These are phyloP conservation scores for Leptodactylus fallax DNA, from an alignment of 2,797 vertebrate genomes.

Conservation along the genomic window DNA sequence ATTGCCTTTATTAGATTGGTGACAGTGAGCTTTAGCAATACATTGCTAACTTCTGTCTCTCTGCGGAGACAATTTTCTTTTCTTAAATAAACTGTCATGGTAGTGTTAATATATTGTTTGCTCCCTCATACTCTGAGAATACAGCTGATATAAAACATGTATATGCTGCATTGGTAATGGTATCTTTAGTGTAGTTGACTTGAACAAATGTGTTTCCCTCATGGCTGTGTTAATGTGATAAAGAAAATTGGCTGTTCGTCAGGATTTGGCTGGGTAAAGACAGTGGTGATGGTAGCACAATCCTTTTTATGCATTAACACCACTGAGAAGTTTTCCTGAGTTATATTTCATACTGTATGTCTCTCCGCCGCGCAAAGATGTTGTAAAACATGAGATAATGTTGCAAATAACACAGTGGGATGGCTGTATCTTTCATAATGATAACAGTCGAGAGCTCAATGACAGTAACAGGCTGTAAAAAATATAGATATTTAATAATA, in stretches of 20 bases:
- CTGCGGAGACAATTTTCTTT: conserved; percentile 99
- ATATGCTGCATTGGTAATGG: conserved; percentile 99
- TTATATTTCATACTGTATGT: conserved; percentile 84
- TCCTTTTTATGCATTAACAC: conserved; percentile 85
- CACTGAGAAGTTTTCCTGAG: conserved; percentile 82
- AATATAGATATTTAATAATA: conserved; percentile 79
- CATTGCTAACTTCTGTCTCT: conserved; percentile 90
- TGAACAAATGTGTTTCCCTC: conserved; percentile 99
- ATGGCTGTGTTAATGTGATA: conserved; percentile 97
- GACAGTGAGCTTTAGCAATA: conserved; percentile 90
- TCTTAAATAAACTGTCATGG: conserved; percentile 99
- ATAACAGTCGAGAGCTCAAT: conserved; percentile 87
- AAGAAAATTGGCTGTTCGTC: conserved; percentile 99
- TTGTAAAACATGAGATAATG: conserved; percentile 90
- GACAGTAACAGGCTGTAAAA: conserved; percentile 85
- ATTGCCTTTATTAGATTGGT: conserved; percentile 95
- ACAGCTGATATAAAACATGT: conserved; percentile 99
- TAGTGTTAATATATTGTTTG: conserved; percentile 99
- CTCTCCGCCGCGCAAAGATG: conserved; percentile 78
- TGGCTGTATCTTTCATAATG: conserved; percentile 90
- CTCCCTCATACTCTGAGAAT: conserved; percentile 88
- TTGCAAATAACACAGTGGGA: conserved; percentile 88
- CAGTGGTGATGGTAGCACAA: conserved; percentile 83
- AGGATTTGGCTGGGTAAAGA: conserved; percentile 86
- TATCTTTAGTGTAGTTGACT: conserved; percentile 99